These are phyloP conservation scores for Metellina segmentata DNA, from an alignment of 2,888 invertebrate species.

Conservation along the genomic window DNA sequence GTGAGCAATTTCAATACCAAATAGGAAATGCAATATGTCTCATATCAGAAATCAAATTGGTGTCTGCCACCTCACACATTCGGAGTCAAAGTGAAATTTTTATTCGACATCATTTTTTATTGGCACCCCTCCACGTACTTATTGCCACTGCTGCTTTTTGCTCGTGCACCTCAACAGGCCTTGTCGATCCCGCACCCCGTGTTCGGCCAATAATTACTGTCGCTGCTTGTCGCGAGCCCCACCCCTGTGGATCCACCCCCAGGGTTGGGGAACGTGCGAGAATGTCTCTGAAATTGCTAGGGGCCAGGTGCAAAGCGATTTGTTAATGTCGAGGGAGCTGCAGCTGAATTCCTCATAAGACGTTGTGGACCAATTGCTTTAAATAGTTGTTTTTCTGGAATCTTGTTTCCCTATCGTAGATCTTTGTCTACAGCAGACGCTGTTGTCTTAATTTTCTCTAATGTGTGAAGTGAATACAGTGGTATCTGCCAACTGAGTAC, in stretches of 20 bases:
- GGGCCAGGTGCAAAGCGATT: slow-evolving; percentile 71
- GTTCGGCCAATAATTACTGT: slow-evolving; percentile 62
- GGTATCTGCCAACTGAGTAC: background rate
- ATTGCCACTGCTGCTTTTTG: slow-evolving; percentile 13
- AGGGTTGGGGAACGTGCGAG: slow-evolving; percentile 42
- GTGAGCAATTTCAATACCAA: slow-evolving; percentile 42
- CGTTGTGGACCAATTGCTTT: slow-evolving; percentile 28
- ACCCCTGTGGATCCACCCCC: slow-evolving; percentile 27
- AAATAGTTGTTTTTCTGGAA: slow-evolving; percentile 40
- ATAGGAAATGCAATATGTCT: slow-evolving; percentile 11
- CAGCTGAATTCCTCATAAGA: background rate
- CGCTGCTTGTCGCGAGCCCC: slow-evolving; percentile 47
- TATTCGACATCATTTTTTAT: slow-evolving; percentile 17
- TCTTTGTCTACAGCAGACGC: slow-evolving; percentile 8
- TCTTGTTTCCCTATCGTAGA: slow-evolving; percentile 42
- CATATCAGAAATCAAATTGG: slow-evolving; percentile 51
- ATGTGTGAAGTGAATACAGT: background rate
- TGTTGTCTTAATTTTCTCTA: background rate
- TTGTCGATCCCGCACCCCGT: slow-evolving; percentile 6
- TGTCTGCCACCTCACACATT: slow-evolving; percentile 36
- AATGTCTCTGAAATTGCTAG: slow-evolving; percentile 52
- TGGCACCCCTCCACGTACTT: background rate
- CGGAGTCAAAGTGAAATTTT: slow-evolving; percentile 37
- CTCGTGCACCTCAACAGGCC: slow-evolving; percentile 12
- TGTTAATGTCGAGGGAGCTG: slow-evolving; percentile 36